These are phyloP conservation scores for Brotula barbata DNA, from an alignment of 2,797 vertebrate species.

Conservation along the genomic window DNA sequence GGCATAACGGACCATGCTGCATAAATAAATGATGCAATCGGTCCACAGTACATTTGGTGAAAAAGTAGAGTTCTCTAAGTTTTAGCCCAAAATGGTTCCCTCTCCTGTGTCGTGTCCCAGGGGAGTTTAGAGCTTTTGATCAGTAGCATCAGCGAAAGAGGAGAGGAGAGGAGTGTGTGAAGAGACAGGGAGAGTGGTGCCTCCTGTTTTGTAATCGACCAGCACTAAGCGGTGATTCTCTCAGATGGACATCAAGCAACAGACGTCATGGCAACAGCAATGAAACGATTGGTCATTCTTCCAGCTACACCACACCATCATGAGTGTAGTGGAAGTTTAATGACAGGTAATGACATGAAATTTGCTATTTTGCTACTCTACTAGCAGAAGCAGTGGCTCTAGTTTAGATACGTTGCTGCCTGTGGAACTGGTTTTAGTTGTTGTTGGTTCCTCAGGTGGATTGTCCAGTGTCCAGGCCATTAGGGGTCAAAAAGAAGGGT, in stretches of 20 bases:
- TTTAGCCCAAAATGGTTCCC: constrained; percentile 66
- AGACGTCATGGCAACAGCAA: constrained; percentile 42
- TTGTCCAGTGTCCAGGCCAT: constrained; percentile 18
- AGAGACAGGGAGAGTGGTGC: constrained; percentile 17
- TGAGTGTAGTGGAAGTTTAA: constrained; percentile 47
- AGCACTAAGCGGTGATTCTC: constrained; percentile 37
- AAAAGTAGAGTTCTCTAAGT: constrained; percentile 53
- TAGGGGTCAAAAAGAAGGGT: constrained; percentile 43
- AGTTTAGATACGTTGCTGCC: constrained; percentile 28
- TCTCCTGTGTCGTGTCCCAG: constrained; percentile 52
- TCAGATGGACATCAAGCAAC: constrained; percentile 52
- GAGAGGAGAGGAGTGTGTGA: constrained; percentile 23
- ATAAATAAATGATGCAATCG: constrained; percentile 74
- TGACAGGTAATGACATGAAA: constrained; percentile 35
- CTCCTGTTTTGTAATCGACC: constrained; percentile 41
- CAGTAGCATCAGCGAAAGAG: constrained; percentile 24
- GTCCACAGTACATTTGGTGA: constrained; percentile 65
- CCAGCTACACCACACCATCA: constrained; percentile 38
- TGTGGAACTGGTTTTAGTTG: constrained; percentile 44
- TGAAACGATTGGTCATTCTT: constrained; percentile 40
- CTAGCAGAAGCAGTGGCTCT: constrained; percentile 42
- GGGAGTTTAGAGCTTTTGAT: constrained; percentile 35
- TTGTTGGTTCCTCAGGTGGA: constrained; percentile 62
- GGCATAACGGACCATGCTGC: constrained; percentile 51
- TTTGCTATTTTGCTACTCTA: constrained; percentile 50